A percentile compares a stretch with the other conserved stretches of the same genome.
Conservation (phyloP, 2,113 vertebrate species). For the Pycnonotus jocosus region DNA sequence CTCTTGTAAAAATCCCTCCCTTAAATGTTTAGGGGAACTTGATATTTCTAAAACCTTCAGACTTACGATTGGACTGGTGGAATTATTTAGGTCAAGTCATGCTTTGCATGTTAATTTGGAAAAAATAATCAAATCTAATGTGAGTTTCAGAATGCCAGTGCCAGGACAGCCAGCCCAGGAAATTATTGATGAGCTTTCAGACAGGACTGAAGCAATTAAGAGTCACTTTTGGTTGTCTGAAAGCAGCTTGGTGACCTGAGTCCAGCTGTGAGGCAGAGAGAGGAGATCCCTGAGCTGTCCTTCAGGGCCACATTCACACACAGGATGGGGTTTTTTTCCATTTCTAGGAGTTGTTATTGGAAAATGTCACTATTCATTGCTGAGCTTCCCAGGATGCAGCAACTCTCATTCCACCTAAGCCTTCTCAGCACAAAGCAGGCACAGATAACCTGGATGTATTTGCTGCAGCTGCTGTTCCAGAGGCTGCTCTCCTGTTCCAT, state of each 20-base stretch:
- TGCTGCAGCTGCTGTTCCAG: constrained; percentile 40
- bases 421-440: constrained; percentile 22
- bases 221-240: not conserved
- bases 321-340: not conserved
- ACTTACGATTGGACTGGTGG: not conserved
- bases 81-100: not conserved
- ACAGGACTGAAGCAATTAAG: not conserved
- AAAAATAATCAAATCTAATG: not conserved
- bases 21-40: not conserved
- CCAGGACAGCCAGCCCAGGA: not conserved
- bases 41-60: not conserved
- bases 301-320: not conserved
- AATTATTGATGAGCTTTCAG: not conserved
- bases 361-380: constrained; percentile 39
- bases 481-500: not conserved
- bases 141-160: not conserved
- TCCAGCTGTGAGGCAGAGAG: not conserved
- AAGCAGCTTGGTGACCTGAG: not conserved
- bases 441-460: constrained; percentile 1
- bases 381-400: not conserved
- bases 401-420: constrained; percentile 31
- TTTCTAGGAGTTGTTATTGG: not conserved
- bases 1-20: not conserved
- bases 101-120: not conserved
- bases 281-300: not conserved